Percentiles rank a stretch among this genome's conserved stretches.
These are phyloP conservation scores for Microtus oregoni DNA, from an alignment of 2,113 vertebrate species.

Conservation along the genomic window DNA sequence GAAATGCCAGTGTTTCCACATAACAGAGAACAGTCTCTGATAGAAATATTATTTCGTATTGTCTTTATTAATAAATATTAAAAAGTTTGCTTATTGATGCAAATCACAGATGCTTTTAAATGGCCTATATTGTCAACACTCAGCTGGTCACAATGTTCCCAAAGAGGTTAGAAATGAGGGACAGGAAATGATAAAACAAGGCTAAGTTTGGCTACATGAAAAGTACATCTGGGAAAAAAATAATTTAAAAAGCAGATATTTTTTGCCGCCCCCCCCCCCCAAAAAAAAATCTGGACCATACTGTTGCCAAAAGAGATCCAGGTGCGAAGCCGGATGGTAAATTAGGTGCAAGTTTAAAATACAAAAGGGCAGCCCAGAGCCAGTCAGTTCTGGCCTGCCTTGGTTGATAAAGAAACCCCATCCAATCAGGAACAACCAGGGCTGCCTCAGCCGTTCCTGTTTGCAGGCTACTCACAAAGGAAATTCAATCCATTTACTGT, in stretches of 20 bases:
- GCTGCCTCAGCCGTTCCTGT: background rate
- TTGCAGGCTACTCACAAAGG: slow-evolving; percentile 23
- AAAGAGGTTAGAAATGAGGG: slow-evolving; percentile 76
- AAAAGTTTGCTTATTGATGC: slow-evolving; percentile 70
- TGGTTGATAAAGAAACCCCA: slow-evolving; percentile 59
- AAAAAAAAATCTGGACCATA: slow-evolving; percentile 68
- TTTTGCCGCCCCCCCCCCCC: slow-evolving; percentile 23
- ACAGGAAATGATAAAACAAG: slow-evolving; percentile 81
- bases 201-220: slow-evolving; percentile 81
- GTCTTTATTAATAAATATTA: slow-evolving; percentile 76
- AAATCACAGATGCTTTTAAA: slow-evolving; percentile 80
- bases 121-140: slow-evolving; percentile 74
- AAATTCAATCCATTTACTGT: slow-evolving; percentile 12
- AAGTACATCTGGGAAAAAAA: slow-evolving; percentile 81
- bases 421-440: background rate
- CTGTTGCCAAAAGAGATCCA: slow-evolving; percentile 77
- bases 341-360: slow-evolving; percentile 78
- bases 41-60: slow-evolving; percentile 69
- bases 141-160: slow-evolving; percentile 73
- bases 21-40: background rate
- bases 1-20: slow-evolving; percentile 65
- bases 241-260: slow-evolving; percentile 82
- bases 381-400: slow-evolving; percentile 42
- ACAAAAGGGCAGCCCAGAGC: slow-evolving; percentile 47
- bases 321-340: slow-evolving; percentile 77